Percentiles rank a stretch among this genome's conserved stretches.
phyloP scores from a whole-genome alignment of 2,113 vertebrate species.

The Nothocercus nigrocapillus region DNA sequence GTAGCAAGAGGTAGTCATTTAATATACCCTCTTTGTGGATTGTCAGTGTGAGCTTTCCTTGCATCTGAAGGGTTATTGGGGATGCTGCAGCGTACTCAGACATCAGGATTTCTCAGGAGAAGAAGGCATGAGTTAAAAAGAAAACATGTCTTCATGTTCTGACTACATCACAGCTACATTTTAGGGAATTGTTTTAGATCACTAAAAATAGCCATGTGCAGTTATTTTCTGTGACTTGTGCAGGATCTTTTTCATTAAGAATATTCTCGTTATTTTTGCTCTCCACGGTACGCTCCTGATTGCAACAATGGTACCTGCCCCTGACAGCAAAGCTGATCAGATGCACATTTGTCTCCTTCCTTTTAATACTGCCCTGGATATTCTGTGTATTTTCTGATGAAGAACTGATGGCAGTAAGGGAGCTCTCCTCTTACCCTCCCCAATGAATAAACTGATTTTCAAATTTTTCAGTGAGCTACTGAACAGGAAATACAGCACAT shows the following conservation, averaged over 20 bases:
- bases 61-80: constrained; percentile 45
- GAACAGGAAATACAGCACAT: constrained; percentile 44
- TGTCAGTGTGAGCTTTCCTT: constrained; percentile 12
- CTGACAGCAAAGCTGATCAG: constrained; percentile 35
- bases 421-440: neutral
- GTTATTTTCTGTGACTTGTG: constrained; percentile 42
- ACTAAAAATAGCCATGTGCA: constrained; percentile 66
- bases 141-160: constrained; percentile 39
- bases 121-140: constrained; percentile 54
- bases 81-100: constrained; percentile 38
- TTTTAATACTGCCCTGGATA: neutral
- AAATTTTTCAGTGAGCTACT: constrained; percentile 49
- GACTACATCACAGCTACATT: constrained; percentile 19
- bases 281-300: constrained; percentile 42
- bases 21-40: neutral
- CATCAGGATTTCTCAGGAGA: constrained; percentile 42
- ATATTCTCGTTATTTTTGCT: constrained; percentile 50
- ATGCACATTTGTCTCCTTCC: constrained; percentile 41
- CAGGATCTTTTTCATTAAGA: neutral
- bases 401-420: constrained; percentile 25
- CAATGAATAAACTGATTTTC: constrained; percentile 63
- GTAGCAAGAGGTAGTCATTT: constrained; percentile 41
- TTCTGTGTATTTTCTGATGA: constrained; percentile 26
- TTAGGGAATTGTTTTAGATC: constrained; percentile 65
- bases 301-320: constrained; percentile 64